phyloP scores from a whole-genome alignment of 2,113 vertebrate genomes.

The Odontesthes bonariensis region DNA sequence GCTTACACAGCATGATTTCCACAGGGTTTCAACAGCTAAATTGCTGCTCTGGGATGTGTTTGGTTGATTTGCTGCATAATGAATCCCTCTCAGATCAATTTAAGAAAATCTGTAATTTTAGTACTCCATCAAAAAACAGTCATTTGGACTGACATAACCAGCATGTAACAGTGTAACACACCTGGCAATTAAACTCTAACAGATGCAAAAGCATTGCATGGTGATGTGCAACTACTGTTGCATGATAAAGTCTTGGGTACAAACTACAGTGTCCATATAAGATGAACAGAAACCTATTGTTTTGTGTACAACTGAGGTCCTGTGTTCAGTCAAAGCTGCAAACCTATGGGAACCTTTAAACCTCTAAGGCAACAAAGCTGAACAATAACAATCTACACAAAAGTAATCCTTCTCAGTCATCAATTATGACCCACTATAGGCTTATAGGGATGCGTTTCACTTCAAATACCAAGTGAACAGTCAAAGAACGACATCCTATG shows the following conservation, averaged over 20 bases:
- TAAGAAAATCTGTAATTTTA: not conserved
- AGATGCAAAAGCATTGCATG: not conserved
- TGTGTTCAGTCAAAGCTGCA: too few species aligned
- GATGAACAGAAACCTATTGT: too few species aligned
- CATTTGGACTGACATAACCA: conserved; percentile 7
- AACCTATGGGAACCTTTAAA: too few species aligned
- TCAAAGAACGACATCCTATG: too few species aligned
- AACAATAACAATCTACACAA: too few species aligned
- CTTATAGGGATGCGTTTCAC: too few species aligned
- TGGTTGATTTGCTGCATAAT: conserved; percentile 42
- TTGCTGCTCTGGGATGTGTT: conserved; percentile 31
- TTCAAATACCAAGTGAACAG: too few species aligned
- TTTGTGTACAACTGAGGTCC: too few species aligned
- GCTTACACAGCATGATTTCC: conserved; percentile 18
- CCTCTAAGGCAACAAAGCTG: too few species aligned
- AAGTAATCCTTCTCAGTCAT: too few species aligned
- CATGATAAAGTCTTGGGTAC: not conserved
- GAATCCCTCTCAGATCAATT: conserved; percentile 10
- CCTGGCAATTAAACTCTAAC: not conserved
- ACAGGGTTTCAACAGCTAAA: conserved; percentile 12
- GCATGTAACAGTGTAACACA: not conserved
- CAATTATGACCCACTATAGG: too few species aligned
- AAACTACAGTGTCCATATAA: not conserved
- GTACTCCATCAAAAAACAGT: not conserved
- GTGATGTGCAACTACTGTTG: not conserved